These are phyloP conservation scores for Hybognathus amarus DNA, from an alignment of 2,797 vertebrate species.

Conservation along the genomic window DNA sequence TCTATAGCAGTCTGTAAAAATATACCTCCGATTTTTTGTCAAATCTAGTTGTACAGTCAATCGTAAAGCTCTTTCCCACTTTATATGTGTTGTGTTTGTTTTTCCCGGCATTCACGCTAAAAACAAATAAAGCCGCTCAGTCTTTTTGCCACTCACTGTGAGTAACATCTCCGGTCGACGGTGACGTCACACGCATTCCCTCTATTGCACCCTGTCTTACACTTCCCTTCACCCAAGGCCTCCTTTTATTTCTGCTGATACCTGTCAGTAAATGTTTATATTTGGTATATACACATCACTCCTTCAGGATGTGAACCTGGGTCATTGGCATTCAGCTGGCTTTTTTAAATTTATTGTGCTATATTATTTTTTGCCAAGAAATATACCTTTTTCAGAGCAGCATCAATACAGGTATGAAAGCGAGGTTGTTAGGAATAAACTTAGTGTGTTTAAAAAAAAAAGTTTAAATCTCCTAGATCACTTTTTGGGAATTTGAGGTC, in stretches of 20 bases:
- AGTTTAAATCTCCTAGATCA: not conserved
- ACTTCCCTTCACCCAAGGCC: not conserved
- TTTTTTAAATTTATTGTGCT: not conserved
- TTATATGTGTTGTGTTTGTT: no score
- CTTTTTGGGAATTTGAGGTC: not conserved
- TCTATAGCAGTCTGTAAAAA: no score
- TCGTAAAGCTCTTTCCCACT: no score
- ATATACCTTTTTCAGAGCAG: not conserved
- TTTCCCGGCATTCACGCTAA: no score
- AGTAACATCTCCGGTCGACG: no score
- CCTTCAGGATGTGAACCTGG: not conserved
- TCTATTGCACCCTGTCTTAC: not conserved
- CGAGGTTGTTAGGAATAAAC: not conserved
- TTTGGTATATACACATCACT: not conserved
- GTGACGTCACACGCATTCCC: no score
- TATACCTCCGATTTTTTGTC: no score
- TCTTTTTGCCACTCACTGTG: no score
- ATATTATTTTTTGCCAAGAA: not conserved
- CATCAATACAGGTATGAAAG: not conserved
- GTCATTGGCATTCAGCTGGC: not conserved
- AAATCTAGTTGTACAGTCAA: no score
- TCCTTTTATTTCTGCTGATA: not conserved
- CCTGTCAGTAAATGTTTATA: conserved; percentile 2
- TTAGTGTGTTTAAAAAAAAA: not conserved
- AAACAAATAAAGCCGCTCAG: no score